These are phyloP conservation scores for Aulostomus chinensis DNA, from an alignment of 2,797 vertebrate species.

Conservation along the genomic window DNA sequence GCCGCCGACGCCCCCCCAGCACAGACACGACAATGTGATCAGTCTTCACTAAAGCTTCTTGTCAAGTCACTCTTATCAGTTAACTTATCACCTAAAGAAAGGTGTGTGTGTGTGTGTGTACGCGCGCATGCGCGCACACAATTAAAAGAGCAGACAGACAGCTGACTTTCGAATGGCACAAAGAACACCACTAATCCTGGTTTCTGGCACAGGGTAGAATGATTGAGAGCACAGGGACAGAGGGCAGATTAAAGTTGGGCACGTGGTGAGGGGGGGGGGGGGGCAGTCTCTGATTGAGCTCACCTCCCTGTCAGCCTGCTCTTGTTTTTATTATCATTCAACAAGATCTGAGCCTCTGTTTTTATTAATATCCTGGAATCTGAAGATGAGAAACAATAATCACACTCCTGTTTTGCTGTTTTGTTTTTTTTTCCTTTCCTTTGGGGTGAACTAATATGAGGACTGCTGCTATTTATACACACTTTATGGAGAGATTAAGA, in stretches of 20 bases:
- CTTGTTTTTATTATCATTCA: slow-evolving; percentile 44
- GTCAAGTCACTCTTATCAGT: slow-evolving; percentile 35
- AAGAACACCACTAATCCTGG: slow-evolving; percentile 65
- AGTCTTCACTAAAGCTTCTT: slow-evolving; percentile 23
- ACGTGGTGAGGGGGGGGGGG: too few species aligned
- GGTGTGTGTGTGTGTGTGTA: too few species aligned
- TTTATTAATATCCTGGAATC: slow-evolving; percentile 31
- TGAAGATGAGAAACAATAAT: slow-evolving; percentile 34
- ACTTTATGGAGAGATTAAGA: slow-evolving; percentile 32
- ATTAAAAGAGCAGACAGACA: slow-evolving; percentile 57
- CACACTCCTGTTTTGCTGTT: slow-evolving; percentile 17
- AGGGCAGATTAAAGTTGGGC: slow-evolving; percentile 60
- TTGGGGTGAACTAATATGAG: slow-evolving; percentile 26
- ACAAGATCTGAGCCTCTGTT: slow-evolving; percentile 29
- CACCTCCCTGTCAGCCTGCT: slow-evolving; percentile 45
- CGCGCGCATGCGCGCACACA: too few species aligned
- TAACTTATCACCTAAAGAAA: slow-evolving; percentile 25
- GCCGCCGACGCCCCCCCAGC: too few species aligned
- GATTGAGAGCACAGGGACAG: slow-evolving; percentile 25
- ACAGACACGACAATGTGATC: slow-evolving; percentile 8
- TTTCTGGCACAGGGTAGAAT: slow-evolving; percentile 50
- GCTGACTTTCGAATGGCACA: slow-evolving; percentile 59
- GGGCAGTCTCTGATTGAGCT: slow-evolving; percentile 52
- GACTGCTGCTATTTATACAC: slow-evolving; percentile 45
- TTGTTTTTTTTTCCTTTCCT: slow-evolving; percentile 19